phyloP scores from a whole-genome alignment of 2,888 invertebrate genomes.

The Acheta domesticus region DNA sequence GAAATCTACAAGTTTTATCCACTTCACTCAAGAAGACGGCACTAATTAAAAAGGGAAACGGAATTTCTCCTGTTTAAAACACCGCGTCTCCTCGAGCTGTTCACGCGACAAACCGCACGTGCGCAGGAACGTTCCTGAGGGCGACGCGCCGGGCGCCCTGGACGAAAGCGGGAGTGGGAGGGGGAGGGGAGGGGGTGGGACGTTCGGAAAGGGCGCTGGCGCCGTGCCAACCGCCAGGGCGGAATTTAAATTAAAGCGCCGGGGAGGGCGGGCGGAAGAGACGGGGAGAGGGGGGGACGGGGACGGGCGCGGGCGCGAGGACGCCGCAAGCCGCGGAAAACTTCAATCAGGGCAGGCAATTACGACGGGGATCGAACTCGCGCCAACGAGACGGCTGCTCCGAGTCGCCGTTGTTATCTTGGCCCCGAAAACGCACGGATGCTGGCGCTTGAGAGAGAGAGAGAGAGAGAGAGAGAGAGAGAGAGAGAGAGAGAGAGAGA shows the following conservation, averaged over 20 bases:
- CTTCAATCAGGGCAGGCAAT: slow-evolving; percentile 1
- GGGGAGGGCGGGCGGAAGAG: not conserved
- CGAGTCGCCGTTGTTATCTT: slow-evolving; percentile 1
- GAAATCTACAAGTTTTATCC: too few species aligned
- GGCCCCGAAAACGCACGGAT: not conserved
- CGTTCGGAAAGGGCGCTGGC: not conserved
- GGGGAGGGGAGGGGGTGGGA: too few species aligned
- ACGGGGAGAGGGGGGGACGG: too few species aligned
- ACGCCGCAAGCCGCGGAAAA: slow-evolving; percentile 1
- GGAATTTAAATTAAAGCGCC: not conserved
- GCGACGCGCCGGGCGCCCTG: too few species aligned
- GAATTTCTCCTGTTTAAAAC: too few species aligned
- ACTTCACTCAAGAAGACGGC: too few species aligned
- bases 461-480: not conserved
- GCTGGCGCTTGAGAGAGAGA: not conserved
- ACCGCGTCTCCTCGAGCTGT: too few species aligned
- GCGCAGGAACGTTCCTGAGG: too few species aligned
- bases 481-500: not conserved
- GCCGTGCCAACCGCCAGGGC: not conserved
- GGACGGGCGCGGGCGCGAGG: not conserved
- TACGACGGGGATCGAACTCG: not conserved
- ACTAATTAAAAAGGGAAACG: too few species aligned
- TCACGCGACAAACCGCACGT: too few species aligned
- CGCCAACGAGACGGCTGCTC: not conserved
- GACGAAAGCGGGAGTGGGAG: too few species aligned